A percentile compares a stretch with the other conserved stretches of the same genome.
phyloP scores from a whole-genome alignment of 2,888 invertebrate species.

The Caenorhabditis auriculariae region DNA sequence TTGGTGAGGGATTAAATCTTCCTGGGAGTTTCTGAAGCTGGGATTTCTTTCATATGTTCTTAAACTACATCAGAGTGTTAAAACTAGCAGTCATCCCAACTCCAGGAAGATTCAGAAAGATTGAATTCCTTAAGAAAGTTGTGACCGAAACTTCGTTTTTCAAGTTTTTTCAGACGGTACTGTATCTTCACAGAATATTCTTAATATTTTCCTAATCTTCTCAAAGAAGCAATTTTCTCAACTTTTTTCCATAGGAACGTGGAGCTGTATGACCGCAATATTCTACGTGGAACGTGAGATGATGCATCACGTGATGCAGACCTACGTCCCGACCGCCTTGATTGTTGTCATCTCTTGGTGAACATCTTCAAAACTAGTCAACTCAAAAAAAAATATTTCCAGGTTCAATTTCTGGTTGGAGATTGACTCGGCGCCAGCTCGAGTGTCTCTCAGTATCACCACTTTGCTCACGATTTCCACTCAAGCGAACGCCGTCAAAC shows the following conservation, averaged over 20 bases:
- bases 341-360: slow-evolving; percentile 71
- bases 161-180: too few relatives aligned
- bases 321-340: slow-evolving; percentile 70
- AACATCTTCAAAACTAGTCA: slow-evolving; percentile 1
- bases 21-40: too few relatives aligned
- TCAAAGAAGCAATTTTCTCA: too few relatives aligned
- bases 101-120: too few relatives aligned
- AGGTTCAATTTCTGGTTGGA: slow-evolving; percentile 63
- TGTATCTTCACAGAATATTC: too few relatives aligned
- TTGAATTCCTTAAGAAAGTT: too few relatives aligned
- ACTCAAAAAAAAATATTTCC: neutral
- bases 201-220: too few relatives aligned
- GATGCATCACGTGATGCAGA: slow-evolving; percentile 70
- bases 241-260: slow-evolving; percentile 64
- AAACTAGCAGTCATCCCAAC: too few relatives aligned
- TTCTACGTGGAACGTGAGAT: slow-evolving; percentile 68
- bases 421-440: slow-evolving; percentile 61
- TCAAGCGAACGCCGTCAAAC: slow-evolving; percentile 61
- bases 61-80: too few relatives aligned
- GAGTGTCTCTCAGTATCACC: slow-evolving; percentile 62
- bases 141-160: too few relatives aligned
- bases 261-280: slow-evolving; percentile 69
- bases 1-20: too few relatives aligned
- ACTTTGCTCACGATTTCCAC: slow-evolving; percentile 55
- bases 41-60: too few relatives aligned